These are phyloP conservation scores for Phrynocephalus guinanensis DNA, from an alignment of 2,797 vertebrate species.

Conservation along the genomic window DNA sequence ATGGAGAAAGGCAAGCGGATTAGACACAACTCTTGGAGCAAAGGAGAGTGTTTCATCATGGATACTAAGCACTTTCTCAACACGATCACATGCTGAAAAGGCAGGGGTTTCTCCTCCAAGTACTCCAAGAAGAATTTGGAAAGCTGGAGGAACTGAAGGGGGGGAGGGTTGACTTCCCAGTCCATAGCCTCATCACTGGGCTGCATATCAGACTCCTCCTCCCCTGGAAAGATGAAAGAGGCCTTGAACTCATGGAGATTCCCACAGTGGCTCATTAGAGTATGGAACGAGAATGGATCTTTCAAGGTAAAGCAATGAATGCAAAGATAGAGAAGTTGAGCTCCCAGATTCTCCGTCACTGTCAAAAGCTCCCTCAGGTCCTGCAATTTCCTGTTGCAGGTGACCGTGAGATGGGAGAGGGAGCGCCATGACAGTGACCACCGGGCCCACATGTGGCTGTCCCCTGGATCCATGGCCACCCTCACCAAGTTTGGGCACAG, in stretches of 20 bases:
- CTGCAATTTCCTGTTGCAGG: slow-evolving; percentile 52
- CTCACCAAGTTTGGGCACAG: slow-evolving; percentile 76
- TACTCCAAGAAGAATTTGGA: slow-evolving; percentile 53
- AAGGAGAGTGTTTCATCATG: slow-evolving; percentile 72
- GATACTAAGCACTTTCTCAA: slow-evolving; percentile 73
- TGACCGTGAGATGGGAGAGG: slow-evolving; percentile 76
- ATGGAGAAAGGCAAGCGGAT: slow-evolving; percentile 78
- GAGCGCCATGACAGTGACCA: slow-evolving; percentile 69
- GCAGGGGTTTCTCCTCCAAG: neutral
- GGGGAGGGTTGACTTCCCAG: slow-evolving; percentile 42
- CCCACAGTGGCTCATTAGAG: slow-evolving; percentile 78
- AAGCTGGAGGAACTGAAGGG: neutral
- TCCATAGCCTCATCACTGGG: slow-evolving; percentile 5
- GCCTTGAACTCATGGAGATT: slow-evolving; percentile 75
- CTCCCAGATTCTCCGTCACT: slow-evolving; percentile 63
- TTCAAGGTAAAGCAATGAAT: slow-evolving; percentile 80
- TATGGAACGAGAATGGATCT: slow-evolving; percentile 64
- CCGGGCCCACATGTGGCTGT: slow-evolving; percentile 5
- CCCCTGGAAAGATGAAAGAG: slow-evolving; percentile 67
- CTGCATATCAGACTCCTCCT: fast-evolving
- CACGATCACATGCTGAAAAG: slow-evolving; percentile 62
- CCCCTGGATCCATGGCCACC: slow-evolving; percentile 64
- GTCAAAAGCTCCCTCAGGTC: slow-evolving; percentile 74
- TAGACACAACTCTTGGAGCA: slow-evolving; percentile 77
- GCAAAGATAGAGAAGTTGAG: slow-evolving; percentile 75